phyloP scores from a whole-genome alignment of 1,140 invertebrate genomes.

The Himalopsyche phryganea region DNA sequence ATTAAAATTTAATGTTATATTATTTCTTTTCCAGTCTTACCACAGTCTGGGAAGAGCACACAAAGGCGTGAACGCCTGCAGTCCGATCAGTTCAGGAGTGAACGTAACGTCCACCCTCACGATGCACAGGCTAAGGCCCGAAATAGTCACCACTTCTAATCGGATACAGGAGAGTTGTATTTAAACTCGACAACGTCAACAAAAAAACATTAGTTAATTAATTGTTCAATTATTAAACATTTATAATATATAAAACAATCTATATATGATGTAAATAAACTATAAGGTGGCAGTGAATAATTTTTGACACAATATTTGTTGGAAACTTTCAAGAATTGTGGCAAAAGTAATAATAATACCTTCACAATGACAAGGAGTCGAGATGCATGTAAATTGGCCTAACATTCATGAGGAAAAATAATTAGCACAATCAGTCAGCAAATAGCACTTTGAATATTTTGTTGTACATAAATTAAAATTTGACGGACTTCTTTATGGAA shows the following conservation, averaged over 20 bases:
- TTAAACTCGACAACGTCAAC: slow-evolving; percentile 50
- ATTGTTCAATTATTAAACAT: slow-evolving; percentile 25
- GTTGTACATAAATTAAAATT: no score
- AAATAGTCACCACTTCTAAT: slow-evolving; percentile 78
- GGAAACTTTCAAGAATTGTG: not conserved
- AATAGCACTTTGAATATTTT: no score
- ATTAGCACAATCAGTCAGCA: no score
- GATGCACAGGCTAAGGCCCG: slow-evolving; percentile 62
- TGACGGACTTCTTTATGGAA: no score
- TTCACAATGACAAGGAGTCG: no score
- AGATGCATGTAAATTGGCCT: no score
- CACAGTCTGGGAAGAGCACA: slow-evolving; percentile 63
- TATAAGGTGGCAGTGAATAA: not conserved
- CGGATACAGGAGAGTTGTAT: slow-evolving; percentile 84
- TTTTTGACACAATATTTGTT: not conserved
- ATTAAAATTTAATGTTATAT: no score
- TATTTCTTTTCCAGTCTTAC: slow-evolving; percentile 59
- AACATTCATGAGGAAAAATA: no score
- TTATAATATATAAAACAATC: slow-evolving; percentile 7
- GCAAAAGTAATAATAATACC: no score
- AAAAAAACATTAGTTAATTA: slow-evolving; percentile 18
- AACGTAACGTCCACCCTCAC: slow-evolving; percentile 60
- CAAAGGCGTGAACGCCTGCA: slow-evolving; percentile 56
- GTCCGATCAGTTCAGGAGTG: slow-evolving; percentile 44
- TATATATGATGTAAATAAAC: not conserved